Evolutionary conservation across 2,888 invertebrate species (phyloP).

Genomic region (Sussaba pulchella): DNA sequence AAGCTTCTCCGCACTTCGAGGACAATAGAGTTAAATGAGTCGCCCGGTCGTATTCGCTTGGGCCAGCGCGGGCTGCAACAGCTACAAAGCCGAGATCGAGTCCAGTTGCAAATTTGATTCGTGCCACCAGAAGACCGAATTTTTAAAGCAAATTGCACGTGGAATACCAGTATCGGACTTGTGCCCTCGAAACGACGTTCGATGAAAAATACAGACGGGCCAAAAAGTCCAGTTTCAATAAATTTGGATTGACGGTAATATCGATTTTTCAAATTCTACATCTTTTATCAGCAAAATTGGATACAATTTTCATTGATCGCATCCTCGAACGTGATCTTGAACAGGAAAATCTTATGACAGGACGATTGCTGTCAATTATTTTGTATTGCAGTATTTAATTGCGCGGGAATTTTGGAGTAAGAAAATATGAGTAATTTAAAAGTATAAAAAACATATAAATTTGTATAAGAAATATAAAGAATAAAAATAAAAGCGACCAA

Average conservation of each 20-base stretch:
- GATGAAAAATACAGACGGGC: not conserved
- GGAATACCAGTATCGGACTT: not conserved
- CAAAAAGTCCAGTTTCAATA: not conserved
- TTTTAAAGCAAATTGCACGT: not conserved
- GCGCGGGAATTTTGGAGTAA: too few species aligned
- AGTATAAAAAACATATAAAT: too few species aligned
- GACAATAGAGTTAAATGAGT: slow-evolving; percentile 66
- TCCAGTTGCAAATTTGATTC: not conserved
- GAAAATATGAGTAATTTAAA: too few species aligned
- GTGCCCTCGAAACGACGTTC: not conserved
- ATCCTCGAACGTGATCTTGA: too few species aligned
- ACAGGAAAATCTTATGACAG: too few species aligned
- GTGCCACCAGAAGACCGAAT: not conserved
- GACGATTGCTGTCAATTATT: too few species aligned
- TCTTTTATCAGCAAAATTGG: too few species aligned
- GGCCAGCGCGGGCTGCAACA: slow-evolving; percentile 6
- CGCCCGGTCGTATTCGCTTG: slow-evolving; percentile 47
- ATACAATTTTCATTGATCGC: not conserved
- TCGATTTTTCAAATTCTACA: too few species aligned
- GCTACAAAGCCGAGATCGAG: not conserved
- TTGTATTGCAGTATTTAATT: too few species aligned
- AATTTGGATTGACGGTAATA: too few species aligned
- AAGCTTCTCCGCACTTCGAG: slow-evolving; percentile 41
- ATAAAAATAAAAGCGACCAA: too few species aligned
- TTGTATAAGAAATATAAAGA: too few species aligned